Base-by-base conservation (phyloP, 1,140 invertebrate species). In the Microplitis demolitor region DNA sequence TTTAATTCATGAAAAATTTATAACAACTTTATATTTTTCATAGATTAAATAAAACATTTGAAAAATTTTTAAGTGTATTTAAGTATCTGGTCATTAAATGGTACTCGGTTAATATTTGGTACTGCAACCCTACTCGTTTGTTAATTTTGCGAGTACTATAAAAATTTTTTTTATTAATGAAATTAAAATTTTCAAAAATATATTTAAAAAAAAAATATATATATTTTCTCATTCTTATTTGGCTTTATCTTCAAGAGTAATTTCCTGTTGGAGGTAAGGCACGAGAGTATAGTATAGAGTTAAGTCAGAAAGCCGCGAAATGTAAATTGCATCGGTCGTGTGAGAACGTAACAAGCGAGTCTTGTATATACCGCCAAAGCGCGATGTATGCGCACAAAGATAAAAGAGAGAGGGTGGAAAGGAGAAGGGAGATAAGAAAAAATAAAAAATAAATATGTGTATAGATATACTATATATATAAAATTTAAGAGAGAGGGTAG, bases 331-430 rank as follows among this genome's bases (percentile, higher is more conserved):
- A 67, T 67, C 33, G 66, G 66, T 50, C 66, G 66, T 67, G 66
- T 67, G 66, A 67, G 66, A 67, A 67, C 66, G 66, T 67, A 67
- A 67, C 66, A 54, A 67, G 50, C 50, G 66, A 67, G 66, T 67
- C 60, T 37, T 13, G 45, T 64, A n/a, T 45, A 31, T 58, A 58
- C 66, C 66, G 51, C 45, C 66, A 67, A 67, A 67, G 66, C 66
- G 72, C 72, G 64, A 54, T 68, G 50, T 60, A 61, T 66, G 24
- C 51, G 34, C 45, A 66, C 72, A 45, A 14, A 76, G 74, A 76
- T 69, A 78, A 66, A 78, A 76, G 24, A 31, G 24, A 24, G 56
- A 24, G 56, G 24, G 56, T 24, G 56, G 24, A 58, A 33, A 58
- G 24, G 16, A n/a, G 53, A n/a, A 24, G 16, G 5, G n/a, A n/a